Evolutionary conservation across 2,888 invertebrate species (phyloP), one percentile per base, ranked within the genome.

Genomic region (Calameuta filiformis): DNA sequence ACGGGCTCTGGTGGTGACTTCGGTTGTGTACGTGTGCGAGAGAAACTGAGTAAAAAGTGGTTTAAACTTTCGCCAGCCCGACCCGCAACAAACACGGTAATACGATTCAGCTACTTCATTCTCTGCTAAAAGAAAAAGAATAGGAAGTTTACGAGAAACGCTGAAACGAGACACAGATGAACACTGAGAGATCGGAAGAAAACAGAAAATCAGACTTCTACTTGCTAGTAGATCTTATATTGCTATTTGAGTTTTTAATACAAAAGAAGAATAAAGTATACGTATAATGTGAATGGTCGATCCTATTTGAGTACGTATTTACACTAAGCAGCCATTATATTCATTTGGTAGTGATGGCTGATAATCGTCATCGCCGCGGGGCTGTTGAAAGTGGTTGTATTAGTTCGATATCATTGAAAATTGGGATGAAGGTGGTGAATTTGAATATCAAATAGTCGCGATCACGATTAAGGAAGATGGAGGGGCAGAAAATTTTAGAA

Each of bases 61-160:
- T 78, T 73, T 75, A 78, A 78, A 78, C 78, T 78, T 78, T 75
- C 75, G 33, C 71, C 69, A 37, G 75, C 78, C 37, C 78, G 69
- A 75, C 75, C 73, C 71, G 75, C 40, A 76, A 78, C 78, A 75
- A 78, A 76, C 75, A 69, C 56, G 71, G 33, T 75, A 76, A 75
- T 76, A 75, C 40, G 69, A 78, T 78, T 35, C 75, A 75, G 78
- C 78, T 69, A 78, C 78, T 78, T 78, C 34, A n/a, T 23, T 35
- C 37, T 56, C 73, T 56, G 56, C 23, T 56, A 56, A 56, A 56
- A 56, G 56, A 56, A 9, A 56, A 56, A 23, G 56, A 56, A 56
- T 1, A 56, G 23, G 56, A 56, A 56, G 23, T 23, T 23, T 56
- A 23, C 9, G 56, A 23, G 56, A 56, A 56, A 23, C 9, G 23